Percentiles rank a stretch among this genome's conserved stretches.
Evolutionary conservation across 2,113 vertebrate species (phyloP).

Genomic region (Bombycilla garrulus): DNA sequence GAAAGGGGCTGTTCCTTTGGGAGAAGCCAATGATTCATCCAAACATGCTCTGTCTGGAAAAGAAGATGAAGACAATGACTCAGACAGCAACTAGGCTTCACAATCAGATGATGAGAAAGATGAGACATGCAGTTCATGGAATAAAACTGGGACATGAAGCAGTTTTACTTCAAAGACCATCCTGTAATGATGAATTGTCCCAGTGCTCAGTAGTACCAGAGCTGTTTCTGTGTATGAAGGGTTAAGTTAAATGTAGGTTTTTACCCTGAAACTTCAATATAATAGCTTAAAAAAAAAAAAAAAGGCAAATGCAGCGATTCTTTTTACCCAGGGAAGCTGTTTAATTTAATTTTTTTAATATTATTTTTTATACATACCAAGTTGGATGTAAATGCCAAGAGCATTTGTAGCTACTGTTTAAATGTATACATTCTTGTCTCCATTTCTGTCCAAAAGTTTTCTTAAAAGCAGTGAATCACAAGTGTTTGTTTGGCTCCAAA

Average conservation of each 20-base stretch:
- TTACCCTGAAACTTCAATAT: background rate
- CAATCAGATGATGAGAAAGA: background rate
- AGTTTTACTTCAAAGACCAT: background rate
- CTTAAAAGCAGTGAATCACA: background rate
- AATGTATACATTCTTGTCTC: background rate
- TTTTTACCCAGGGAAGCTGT: slow-evolving; percentile 42
- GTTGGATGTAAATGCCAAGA: background rate
- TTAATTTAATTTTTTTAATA: background rate
- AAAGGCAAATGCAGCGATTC: background rate
- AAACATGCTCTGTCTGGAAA: background rate
- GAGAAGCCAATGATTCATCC: slow-evolving; percentile 25
- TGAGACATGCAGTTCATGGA: background rate
- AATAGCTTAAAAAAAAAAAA: background rate
- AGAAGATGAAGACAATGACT: background rate
- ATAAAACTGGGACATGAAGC: background rate
- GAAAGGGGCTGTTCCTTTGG: slow-evolving; percentile 87
- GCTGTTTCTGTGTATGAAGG: background rate
- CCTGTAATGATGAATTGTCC: background rate
- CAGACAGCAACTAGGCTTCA: slow-evolving; percentile 39
- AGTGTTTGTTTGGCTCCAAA: background rate
- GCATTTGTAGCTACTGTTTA: background rate
- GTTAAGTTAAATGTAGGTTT: background rate
- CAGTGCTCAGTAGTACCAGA: background rate
- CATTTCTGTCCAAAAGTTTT: background rate
- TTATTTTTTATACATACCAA: background rate